Base-by-base conservation (phyloP, 2,113 vertebrate genomes). In the Falcunculus frontatus region DNA sequence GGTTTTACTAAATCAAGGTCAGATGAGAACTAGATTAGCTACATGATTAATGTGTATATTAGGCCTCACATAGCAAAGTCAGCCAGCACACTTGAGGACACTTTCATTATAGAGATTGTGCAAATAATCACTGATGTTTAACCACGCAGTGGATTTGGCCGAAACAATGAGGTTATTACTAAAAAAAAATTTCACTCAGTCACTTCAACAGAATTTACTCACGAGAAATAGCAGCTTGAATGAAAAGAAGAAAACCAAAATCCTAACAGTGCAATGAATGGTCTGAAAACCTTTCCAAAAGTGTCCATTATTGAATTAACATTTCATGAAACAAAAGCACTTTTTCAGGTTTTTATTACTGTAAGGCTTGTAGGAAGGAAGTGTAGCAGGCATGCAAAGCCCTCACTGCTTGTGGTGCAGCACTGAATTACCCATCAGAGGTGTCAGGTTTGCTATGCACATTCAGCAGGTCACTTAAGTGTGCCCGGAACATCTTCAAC, bases 1-100 rank as follows among this genome's bases (percentile, higher is more conserved):
- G 70, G 53, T 50, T 93, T 96, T 87, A 79, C 74, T 94, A 85
- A 96, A 93, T 74, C 87, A 94, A 96, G 91, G 95, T 94, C 78
- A 96, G 85, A 95, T 93, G 80, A 89, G 76, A 93, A 32, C 49
- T 81, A 81, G 91, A 95, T 95, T 94, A 96, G 69, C 89, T 80
- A 8, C 35, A 49, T 95, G 92, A 96, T 94, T 95, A 96, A 96
- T 92, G 60, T 73, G 62, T 82, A 69, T 95, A 67, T 90, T 88
- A 22, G 41, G 50, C 64, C 47, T 83, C 77, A 70, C 35, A 37
- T 2, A 47, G 88, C 82, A 90, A 92, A 95, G 82, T 88, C 90
- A 95, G 80, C 77, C 63, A 77, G 57, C 39, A 39, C 50, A 33
- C 74, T 50, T 50, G 81, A 76, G 72, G 87, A 62, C 73, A 55